Percentiles rank a stretch among this genome's conserved stretches.
These are phyloP conservation scores for Caenorhabditis remanei DNA, from an alignment of 1,140 invertebrate genomes.

Conservation along the genomic window DNA sequence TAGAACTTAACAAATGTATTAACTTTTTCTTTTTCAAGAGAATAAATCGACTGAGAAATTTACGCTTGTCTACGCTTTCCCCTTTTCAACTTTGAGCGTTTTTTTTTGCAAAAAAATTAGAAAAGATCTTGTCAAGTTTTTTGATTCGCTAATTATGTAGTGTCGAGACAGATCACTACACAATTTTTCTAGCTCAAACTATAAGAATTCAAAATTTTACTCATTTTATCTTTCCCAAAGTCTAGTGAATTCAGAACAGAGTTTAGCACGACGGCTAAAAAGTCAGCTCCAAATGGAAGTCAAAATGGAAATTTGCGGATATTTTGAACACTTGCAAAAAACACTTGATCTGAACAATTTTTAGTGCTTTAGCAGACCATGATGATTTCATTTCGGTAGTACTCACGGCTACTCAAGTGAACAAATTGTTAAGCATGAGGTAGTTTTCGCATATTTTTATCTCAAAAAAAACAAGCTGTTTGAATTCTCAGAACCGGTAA, in stretches of 20 bases:
- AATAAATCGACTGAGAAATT: too few species aligned
- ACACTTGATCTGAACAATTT: background rate
- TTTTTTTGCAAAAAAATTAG: too few species aligned
- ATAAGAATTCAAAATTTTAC: background rate
- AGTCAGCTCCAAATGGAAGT: too few species aligned
- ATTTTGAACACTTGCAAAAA: too few species aligned
- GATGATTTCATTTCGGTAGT: background rate
- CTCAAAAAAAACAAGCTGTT: background rate
- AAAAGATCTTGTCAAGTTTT: background rate
- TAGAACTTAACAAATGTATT: background rate
- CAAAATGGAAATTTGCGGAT: too few species aligned
- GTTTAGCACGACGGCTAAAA: too few species aligned
- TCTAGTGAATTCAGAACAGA: too few species aligned
- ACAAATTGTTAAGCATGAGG: background rate
- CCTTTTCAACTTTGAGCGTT: too few species aligned
- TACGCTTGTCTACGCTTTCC: too few species aligned
- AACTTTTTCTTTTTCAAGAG: too few species aligned
- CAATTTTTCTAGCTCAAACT: background rate
- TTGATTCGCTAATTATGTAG: background rate
- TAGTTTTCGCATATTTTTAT: background rate
- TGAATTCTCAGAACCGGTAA: background rate
- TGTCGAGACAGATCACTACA: conserved; percentile 13
- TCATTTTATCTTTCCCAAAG: background rate
- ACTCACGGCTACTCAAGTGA: conserved; percentile 15
- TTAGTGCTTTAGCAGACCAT: conserved; percentile 2